Evolutionary conservation across 2,113 vertebrate genomes (phyloP).

Genomic region (Ictalurus furcatus): DNA sequence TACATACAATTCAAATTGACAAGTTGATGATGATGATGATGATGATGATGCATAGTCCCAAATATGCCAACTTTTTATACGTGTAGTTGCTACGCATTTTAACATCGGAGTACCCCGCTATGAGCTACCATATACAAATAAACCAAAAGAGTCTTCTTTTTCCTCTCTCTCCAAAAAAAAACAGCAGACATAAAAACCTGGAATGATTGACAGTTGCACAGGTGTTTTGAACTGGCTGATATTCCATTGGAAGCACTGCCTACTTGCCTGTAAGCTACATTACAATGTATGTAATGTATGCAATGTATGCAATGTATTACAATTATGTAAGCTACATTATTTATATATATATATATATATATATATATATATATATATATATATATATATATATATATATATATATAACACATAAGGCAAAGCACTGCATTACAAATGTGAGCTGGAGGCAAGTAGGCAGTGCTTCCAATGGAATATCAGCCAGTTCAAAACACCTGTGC

Average conservation of each 20-base stretch:
- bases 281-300: too few relatives aligned
- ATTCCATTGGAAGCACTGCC: neutral
- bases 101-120: neutral
- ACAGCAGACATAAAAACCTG: neutral
- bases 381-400: too few relatives aligned
- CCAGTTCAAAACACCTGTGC: neutral
- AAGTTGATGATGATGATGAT: neutral
- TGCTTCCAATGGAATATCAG: neutral
- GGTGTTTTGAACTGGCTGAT: neutral
- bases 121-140: neutral
- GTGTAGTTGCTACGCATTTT: neutral
- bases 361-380: too few relatives aligned
- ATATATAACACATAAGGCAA: too few relatives aligned
- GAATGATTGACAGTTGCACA: neutral
- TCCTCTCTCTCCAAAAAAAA: neutral
- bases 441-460: neutral
- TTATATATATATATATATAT: too few relatives aligned
- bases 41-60: neutral
- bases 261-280: neutral
- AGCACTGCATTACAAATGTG: neutral
- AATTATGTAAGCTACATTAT: too few relatives aligned
- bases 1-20: neutral
- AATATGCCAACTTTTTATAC: neutral
- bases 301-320: too few relatives aligned
- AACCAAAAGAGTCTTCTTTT: neutral